Evolutionary conservation across 1,140 invertebrate genomes (phyloP).

Genomic region (Ceratosolen solmsi): DNA sequence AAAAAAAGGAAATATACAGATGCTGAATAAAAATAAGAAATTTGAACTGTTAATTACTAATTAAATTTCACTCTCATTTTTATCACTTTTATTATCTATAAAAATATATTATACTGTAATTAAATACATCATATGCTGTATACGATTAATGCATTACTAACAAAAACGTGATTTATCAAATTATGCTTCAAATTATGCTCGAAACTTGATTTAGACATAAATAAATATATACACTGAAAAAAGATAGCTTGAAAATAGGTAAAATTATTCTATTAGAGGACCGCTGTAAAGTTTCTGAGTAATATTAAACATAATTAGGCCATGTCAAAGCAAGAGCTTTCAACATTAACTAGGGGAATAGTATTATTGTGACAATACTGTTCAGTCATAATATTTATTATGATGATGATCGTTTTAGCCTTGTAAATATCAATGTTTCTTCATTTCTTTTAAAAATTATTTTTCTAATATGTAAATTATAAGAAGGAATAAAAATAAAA

Average conservation of each 20-base stretch:
- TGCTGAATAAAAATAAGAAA: background rate
- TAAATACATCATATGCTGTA: background rate
- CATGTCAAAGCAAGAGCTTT: background rate
- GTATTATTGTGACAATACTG: too few relatives aligned
- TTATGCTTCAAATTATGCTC: too few relatives aligned
- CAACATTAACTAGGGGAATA: background rate
- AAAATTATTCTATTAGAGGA: background rate
- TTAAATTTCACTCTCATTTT: background rate
- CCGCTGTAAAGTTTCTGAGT: background rate
- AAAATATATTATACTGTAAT: background rate
- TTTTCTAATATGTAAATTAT: too few relatives aligned
- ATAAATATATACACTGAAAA: too few relatives aligned
- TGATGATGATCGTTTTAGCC: too few relatives aligned
- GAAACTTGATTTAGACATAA: too few relatives aligned
- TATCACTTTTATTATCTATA: background rate
- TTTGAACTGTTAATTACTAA: background rate
- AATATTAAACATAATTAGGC: background rate
- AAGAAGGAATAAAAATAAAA: too few relatives aligned
- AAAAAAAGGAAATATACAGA: background rate
- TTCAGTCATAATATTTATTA: too few relatives aligned
- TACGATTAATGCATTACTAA: too few relatives aligned
- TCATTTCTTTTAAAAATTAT: too few relatives aligned
- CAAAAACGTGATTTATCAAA: too few relatives aligned
- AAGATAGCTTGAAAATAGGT: background rate
- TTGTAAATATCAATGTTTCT: too few relatives aligned